Base-by-base conservation (phyloP, 1,140 invertebrate genomes). In the Papilio helenus region DNA sequence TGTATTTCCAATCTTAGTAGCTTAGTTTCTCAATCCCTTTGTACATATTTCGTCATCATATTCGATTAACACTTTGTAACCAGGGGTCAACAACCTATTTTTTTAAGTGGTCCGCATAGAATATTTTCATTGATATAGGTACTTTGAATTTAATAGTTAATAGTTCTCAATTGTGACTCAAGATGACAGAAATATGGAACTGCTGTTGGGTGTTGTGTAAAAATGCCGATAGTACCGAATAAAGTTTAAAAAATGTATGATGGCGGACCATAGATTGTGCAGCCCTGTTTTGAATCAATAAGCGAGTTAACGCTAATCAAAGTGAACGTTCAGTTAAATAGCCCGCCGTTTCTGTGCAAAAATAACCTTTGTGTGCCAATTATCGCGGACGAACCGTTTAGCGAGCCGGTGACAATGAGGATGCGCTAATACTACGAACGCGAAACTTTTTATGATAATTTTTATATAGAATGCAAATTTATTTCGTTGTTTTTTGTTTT, bases 321-420 rank as follows among this genome's bases (percentile, higher is more conserved):
- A 68, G 26, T 68, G 61, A 68, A 68, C 61, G 61, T 68, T 68
- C 61, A 68, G 61, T 68, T 29, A 68, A 68, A 68, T 29, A 68
- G 61, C 61, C 61, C 61, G 61, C 23, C 26, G 26, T 42, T 29
- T 61, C 55, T 58, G 71, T 79, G 49, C 74, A 73, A 79, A 71
- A 79, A 79, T 72, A 79, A 79, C 83, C 83, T 85, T 89, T 91
- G 87, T 91, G 81, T 89, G 86, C 82, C 86, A 92, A 92, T 93
- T 93, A 92, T 86, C 90, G 81, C 87, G 72, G n/a, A 72, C 68
- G 72, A 77, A 74, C 72, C 87, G 79, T 89, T 94, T 94, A 94
- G 89, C 91, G 86, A 44, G 73, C 71, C 65, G 81, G 88, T 90
- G 92, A 86, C 89, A 92, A 92, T 89, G 86, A 89, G 86, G 85